Evolutionary conservation across 2,113 vertebrate genomes (phyloP).

Genomic region (Xenotilapia flavipinnis): DNA sequence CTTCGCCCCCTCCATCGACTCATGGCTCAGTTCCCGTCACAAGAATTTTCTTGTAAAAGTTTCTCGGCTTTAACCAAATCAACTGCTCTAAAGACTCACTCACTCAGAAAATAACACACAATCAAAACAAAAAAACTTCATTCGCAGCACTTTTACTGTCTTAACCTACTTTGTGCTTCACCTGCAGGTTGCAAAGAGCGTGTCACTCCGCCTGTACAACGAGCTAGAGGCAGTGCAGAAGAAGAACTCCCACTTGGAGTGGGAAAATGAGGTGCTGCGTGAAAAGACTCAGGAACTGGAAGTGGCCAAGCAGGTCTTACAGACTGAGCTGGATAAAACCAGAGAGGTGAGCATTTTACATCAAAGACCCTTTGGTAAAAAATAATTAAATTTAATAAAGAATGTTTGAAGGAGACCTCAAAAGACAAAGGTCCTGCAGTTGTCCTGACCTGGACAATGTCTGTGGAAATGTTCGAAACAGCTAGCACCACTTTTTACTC

Average conservation of each 20-base stretch:
- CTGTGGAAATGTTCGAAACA: background rate
- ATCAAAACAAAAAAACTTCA: accelerated
- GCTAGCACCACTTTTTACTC: background rate
- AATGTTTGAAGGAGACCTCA: accelerated
- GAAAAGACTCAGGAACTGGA: slow-evolving; percentile 87
- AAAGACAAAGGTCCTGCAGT: background rate
- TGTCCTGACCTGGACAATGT: background rate
- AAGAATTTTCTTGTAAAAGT: slow-evolving; percentile 30
- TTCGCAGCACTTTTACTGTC: background rate
- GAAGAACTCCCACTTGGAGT: slow-evolving; percentile 83
- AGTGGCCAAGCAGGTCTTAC: slow-evolving; percentile 89
- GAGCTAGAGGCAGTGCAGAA: slow-evolving; percentile 88
- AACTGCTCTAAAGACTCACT: background rate
- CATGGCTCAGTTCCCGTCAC: slow-evolving; percentile 24
- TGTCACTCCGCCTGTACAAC: slow-evolving; percentile 87
- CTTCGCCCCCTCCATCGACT: background rate
- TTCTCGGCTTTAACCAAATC: background rate
- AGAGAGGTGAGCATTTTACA: slow-evolving; percentile 74
- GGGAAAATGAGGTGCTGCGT: slow-evolving; percentile 86
- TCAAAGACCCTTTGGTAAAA: background rate
- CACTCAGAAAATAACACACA: background rate
- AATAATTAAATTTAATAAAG: accelerated
- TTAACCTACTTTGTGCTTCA: background rate
- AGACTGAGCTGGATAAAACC: slow-evolving; percentile 86
- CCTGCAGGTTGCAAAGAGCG: slow-evolving; percentile 89